Evolutionary conservation across 2,113 vertebrate genomes (phyloP), one percentile per base, ranked within the genome.

Genomic region (Macaca mulatta): DNA sequence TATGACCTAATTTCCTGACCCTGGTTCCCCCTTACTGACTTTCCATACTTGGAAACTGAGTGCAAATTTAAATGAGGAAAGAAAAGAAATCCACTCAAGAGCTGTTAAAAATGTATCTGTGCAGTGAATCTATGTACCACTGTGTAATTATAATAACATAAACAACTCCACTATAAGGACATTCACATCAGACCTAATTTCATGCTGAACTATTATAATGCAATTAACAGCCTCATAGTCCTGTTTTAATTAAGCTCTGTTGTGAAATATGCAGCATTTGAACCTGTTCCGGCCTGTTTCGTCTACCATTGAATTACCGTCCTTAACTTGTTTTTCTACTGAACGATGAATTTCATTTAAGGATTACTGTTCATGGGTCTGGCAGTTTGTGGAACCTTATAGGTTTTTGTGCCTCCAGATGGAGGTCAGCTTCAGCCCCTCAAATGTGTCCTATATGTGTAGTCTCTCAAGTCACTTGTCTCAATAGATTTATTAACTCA

Each of bases 191-290:
- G 97, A 90, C 98, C 97, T 98, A 95, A 98, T 98, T 99, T 98
- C 98, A 98, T 97, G 81, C 97, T 96, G 97, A 98, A 98, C 98
- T 98, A 98, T 98, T 98, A 98, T 96, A 98, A 98, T 98, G 97
- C 89, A 85, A 98, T 99, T 99, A 99, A 98, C 98, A 98, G 97
- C 96, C 93, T 98, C 98, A 95, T 95, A 97, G 91, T 98, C 97
- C 95, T 93, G 83, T 96, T 98, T 98, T 99, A 99, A 99, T 99
- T 98, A 99, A 98, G 97, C 98, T 98, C 97, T 89, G 97, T 98
- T 98, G 98, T 98, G 98, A 98, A 99, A 98, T 98, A 98, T 97
- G 98, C 98, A 98, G 98, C 97, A 98, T 98, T 98, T 98, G 98
- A 98, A 98, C 98, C 98, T 99, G 99, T 98, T 98, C 96, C 14